Percentiles rank a stretch among this genome's conserved stretches.
Conservation (phyloP, 2,797 vertebrate genomes). For the Gastrophryne carolinensis region DNA sequence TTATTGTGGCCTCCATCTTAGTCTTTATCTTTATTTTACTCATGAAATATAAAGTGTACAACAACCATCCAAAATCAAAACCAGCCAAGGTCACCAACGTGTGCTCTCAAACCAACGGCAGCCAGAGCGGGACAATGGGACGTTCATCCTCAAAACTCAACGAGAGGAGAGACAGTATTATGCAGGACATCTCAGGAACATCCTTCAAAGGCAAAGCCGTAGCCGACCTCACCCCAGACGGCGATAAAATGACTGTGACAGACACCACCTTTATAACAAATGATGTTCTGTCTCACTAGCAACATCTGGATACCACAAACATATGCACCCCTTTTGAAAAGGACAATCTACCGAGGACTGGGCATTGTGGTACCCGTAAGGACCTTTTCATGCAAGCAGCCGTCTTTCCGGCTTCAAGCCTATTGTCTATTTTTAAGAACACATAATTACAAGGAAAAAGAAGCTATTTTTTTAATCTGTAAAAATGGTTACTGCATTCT, state of each 20-base stretch:
- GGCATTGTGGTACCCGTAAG: conserved; percentile 16
- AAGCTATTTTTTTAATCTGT: conserved; percentile 64
- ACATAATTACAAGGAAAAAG: conserved; percentile 60
- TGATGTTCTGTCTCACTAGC: conserved; percentile 75
- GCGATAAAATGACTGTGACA: conserved; percentile 56
- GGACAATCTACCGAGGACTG: background rate
- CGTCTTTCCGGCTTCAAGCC: conserved; percentile 58
- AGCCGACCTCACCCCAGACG: conserved; percentile 73
- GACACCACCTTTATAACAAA: conserved; percentile 55
- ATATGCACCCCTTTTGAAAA: conserved; percentile 21
- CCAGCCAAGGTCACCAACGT: conserved; percentile 70
- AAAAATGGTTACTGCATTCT: conserved; percentile 60
- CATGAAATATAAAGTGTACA: conserved; percentile 88
- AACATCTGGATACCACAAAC: conserved; percentile 24
- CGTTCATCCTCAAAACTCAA: conserved; percentile 58
- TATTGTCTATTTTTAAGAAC: conserved; percentile 66
- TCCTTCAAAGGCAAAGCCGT: conserved; percentile 72
- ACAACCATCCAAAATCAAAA: conserved; percentile 76
- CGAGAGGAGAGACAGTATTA: conserved; percentile 52
- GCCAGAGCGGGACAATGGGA: conserved; percentile 67
- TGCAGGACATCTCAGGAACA: conserved; percentile 62
- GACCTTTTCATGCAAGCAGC: conserved; percentile 51
- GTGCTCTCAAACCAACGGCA: conserved; percentile 86
- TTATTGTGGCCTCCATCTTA: conserved; percentile 87
- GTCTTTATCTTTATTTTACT: conserved; percentile 91